Percentiles rank a stretch among this genome's conserved stretches.
phyloP scores from a whole-genome alignment of 2,113 vertebrate genomes.

The Chloropsis hardwickii region DNA sequence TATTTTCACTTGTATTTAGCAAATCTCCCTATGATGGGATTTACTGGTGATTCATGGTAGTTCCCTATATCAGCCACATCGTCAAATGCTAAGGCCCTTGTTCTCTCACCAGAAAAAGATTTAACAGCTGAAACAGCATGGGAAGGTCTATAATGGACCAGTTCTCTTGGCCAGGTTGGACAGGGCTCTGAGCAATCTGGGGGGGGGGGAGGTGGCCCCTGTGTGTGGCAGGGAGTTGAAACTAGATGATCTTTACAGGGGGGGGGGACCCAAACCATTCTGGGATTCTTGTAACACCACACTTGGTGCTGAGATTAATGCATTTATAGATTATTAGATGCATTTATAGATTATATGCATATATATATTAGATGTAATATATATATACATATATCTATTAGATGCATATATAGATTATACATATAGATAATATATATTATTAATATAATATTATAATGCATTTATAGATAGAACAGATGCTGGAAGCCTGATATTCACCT shows the following conservation, averaged over 20 bases:
- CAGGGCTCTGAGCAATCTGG: not conserved
- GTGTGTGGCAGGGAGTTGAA: not conserved
- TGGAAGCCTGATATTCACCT: not conserved
- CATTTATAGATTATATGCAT: too few species aligned
- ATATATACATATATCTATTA: too few species aligned
- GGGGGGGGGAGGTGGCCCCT: not conserved
- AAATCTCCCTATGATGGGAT: not conserved
- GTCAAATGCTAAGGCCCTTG: not conserved
- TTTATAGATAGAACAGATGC: not conserved
- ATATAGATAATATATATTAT: too few species aligned
- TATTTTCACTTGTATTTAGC: not conserved
- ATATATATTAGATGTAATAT: too few species aligned
- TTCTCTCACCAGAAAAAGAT: not conserved
- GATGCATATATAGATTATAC: too few species aligned
- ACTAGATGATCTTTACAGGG: too few species aligned
- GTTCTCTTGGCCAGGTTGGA: not conserved
- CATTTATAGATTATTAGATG: not conserved
- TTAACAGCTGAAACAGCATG: not conserved
- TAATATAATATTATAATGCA: too few species aligned
- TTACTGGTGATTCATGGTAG: not conserved
- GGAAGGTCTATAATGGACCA: not conserved
- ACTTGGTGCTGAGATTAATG: not conserved
- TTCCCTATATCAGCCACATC: not conserved
- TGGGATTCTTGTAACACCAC: not conserved
- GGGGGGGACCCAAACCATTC: not conserved